Evolutionary conservation across 2,797 vertebrate species (phyloP).

Genomic region (Oreochromis mossambicus): DNA sequence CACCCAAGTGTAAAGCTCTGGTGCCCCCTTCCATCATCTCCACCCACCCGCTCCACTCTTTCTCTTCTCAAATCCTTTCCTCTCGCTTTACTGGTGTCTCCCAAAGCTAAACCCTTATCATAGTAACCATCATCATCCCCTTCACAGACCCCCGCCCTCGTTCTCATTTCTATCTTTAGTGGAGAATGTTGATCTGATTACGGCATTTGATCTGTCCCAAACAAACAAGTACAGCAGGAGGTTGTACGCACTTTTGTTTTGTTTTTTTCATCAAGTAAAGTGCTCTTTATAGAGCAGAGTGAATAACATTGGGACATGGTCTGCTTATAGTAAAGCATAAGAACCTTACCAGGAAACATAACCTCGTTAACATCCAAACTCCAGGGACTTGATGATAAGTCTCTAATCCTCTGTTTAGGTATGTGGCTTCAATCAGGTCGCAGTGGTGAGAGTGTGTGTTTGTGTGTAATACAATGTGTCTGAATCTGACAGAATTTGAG

Average conservation of each 20-base stretch:
- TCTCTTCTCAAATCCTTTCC: not conserved
- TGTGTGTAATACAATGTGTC: not conserved
- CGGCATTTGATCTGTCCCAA: slow-evolving; percentile 40
- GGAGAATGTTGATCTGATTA: slow-evolving; percentile 67
- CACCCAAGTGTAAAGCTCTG: slow-evolving; percentile 38
- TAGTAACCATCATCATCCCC: slow-evolving; percentile 5
- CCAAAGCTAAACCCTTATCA: slow-evolving; percentile 25
- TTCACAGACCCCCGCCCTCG: not conserved
- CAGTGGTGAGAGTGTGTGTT: not conserved
- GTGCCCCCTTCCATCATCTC: slow-evolving; percentile 34
- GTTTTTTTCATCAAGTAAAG: slow-evolving; percentile 62
- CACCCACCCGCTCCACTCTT: slow-evolving; percentile 22
- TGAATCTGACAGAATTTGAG: slow-evolving; percentile 30
- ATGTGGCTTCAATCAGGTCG: slow-evolving; percentile 45
- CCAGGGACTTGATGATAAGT: slow-evolving; percentile 46
- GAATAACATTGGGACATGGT: slow-evolving; percentile 46
- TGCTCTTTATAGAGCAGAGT: slow-evolving; percentile 50
- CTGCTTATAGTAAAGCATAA: slow-evolving; percentile 55
- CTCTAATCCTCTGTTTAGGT: slow-evolving; percentile 63
- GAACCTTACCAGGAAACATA: slow-evolving; percentile 60
- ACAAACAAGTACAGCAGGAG: slow-evolving; percentile 59
- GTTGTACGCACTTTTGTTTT: slow-evolving; percentile 28
- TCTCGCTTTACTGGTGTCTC: not conserved
- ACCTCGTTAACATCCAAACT: slow-evolving; percentile 45
- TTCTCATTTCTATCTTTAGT: slow-evolving; percentile 12